Base-by-base conservation (phyloP, 2,888 invertebrate genomes). In the Halictus quadricinctus region DNA sequence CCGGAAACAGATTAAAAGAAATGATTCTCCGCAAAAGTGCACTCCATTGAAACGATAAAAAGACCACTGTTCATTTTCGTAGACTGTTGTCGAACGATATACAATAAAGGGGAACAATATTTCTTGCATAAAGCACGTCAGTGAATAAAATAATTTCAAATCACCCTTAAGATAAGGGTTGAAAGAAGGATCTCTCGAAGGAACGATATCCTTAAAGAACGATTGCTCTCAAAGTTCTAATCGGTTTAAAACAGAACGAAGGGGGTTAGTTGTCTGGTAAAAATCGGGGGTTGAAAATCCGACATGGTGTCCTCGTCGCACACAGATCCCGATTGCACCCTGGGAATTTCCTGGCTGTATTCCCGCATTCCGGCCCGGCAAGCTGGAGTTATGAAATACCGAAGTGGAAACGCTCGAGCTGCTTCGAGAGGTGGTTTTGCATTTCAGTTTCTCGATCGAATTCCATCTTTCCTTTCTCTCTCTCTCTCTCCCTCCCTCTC, bases 381-480 rank as follows among this genome's bases (percentile, higher is more conserved):
- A 81, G 83, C 72, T 81, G 80, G 82, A 85, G 87, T 91, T 92
- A 92, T 92, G 92, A 92, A 92, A 91, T 90, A 90, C 90, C 92
- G 86, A 73, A 88, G 89, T 81, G 88, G 89, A 88, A 88, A 84
- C 88, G 85, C 89, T 87, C 89, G 90, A 84, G 83, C 84, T 76
- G 79, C 88, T 54, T 81, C 81, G 77, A 89, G 88, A 93, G 92
- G 93, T 92, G 90, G 87, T 90, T 89, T 91, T 90, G 88, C 89
- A 91, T 90, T 88, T 80, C 87, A 91, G 89, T 87, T 84, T 83
- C 80, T 85, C 88, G 89, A 89, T 89, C 89, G 86, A 88, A 84
- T 89, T 88, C 85, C 80, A 79, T 74, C 81, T 66, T 64, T 78
- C 72, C 64, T 74, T 72, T 58, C 75, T 79, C 76, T 72, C 77